A percentile compares a stretch with the other conserved stretches of the same genome.
Conservation (phyloP, 2,113 vertebrate genomes). For the Eulemur macaco region DNA sequence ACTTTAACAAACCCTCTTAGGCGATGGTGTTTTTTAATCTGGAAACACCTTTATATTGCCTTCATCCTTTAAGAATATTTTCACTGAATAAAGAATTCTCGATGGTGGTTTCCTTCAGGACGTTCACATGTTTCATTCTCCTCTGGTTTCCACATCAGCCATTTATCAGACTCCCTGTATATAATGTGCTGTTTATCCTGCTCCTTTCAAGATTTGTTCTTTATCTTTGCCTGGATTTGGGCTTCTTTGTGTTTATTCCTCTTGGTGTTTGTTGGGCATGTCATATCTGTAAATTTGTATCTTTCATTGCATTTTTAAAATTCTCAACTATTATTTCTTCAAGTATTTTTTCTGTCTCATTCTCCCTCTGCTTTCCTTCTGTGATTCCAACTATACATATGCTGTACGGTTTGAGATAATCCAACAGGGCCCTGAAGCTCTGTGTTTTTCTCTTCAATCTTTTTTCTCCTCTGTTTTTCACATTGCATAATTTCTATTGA, state of each 20-base stretch:
- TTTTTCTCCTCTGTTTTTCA: neutral
- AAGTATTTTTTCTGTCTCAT: neutral
- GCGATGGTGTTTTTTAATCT: neutral
- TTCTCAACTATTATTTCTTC: neutral
- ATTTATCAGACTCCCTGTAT: neutral
- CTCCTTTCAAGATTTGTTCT: neutral
- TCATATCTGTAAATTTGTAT: neutral
- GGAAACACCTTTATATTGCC: neutral
- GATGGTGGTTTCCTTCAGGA: neutral
- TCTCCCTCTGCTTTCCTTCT: neutral
- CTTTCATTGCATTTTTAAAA: neutral
- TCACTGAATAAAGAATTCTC: neutral
- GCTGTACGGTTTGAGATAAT: neutral
- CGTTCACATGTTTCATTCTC: neutral
- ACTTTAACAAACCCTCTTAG: too few species aligned
- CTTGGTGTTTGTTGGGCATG: neutral
- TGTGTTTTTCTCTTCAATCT: neutral
- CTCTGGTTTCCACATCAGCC: neutral
- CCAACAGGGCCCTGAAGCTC: neutral
- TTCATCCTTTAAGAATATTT: neutral
- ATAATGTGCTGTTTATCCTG: neutral
- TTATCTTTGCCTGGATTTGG: neutral
- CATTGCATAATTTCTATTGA: neutral
- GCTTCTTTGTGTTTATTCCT: neutral
- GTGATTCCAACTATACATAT: neutral